phyloP scores from a whole-genome alignment of 2,113 vertebrate genomes.

The Phaethon lepturus region DNA sequence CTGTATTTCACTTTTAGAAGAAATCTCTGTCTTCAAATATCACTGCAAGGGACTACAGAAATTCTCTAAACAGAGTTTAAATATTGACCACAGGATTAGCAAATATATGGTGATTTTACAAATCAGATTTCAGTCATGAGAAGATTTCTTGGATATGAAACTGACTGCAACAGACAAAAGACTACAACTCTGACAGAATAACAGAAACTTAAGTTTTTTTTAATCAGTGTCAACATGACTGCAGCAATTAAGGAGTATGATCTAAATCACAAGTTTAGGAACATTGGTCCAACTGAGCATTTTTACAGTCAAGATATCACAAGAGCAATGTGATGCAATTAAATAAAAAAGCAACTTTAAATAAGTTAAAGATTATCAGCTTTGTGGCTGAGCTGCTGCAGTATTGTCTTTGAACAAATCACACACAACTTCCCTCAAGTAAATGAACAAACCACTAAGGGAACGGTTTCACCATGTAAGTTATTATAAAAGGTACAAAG shows the following conservation, averaged over 20 bases:
- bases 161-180: neutral
- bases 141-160: neutral
- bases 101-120: neutral
- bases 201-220: neutral
- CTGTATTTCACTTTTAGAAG: neutral
- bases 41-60: neutral
- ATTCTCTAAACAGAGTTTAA: neutral
- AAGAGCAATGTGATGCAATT: neutral
- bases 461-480: neutral
- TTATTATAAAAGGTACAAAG: neutral
- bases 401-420: neutral
- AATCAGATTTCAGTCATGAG: neutral
- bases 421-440: neutral
- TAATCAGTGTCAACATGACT: neutral
- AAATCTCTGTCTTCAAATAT: neutral
- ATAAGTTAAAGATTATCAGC: neutral
- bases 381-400: neutral
- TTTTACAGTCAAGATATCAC: neutral
- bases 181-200: neutral
- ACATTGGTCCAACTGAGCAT: neutral
- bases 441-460: neutral
- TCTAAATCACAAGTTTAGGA: neutral
- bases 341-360: neutral
- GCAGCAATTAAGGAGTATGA: neutral
- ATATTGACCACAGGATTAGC: neutral